Evolutionary conservation across 2,797 vertebrate species (phyloP).

Genomic region (Sebastes taczanowskii): DNA sequence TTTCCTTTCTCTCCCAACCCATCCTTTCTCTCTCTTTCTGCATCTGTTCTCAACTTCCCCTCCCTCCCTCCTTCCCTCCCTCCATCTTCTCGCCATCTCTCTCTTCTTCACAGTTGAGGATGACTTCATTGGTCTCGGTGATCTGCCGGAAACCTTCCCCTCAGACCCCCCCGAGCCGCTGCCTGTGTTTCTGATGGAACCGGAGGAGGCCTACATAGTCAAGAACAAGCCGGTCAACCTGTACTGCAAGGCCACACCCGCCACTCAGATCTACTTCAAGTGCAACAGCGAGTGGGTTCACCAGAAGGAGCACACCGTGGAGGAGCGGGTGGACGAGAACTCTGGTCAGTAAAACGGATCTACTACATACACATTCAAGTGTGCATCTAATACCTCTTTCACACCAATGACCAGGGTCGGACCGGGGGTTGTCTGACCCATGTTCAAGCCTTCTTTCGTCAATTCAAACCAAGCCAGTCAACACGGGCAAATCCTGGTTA

Average conservation of each 20-base stretch:
- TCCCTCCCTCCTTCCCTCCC: background rate
- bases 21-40: slow-evolving; percentile 11
- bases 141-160: slow-evolving; percentile 96
- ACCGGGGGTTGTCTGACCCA: too few species aligned
- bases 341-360: slow-evolving; percentile 86
- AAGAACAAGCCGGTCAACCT: slow-evolving; percentile 98
- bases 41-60: slow-evolving; percentile 7
- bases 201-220: slow-evolving; percentile 97
- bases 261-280: slow-evolving; percentile 99
- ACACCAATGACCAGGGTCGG: too few species aligned
- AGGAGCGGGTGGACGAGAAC: slow-evolving; percentile 95
- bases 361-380: background rate
- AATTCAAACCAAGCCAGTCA: too few species aligned
- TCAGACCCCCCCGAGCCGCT: slow-evolving; percentile 97
- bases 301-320: slow-evolving; percentile 96
- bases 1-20: slow-evolving; percentile 28
- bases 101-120: slow-evolving; percentile 84
- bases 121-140: slow-evolving; percentile 94
- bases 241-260: slow-evolving; percentile 96
- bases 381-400: background rate
- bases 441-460: too few species aligned
- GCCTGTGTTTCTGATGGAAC: slow-evolving; percentile 95
- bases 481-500: too few species aligned
- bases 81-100: slow-evolving; percentile 20
- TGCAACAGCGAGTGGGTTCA: slow-evolving; percentile 99